phyloP scores from a whole-genome alignment of 2,888 invertebrate species.

The Sialis fuliginosa region DNA sequence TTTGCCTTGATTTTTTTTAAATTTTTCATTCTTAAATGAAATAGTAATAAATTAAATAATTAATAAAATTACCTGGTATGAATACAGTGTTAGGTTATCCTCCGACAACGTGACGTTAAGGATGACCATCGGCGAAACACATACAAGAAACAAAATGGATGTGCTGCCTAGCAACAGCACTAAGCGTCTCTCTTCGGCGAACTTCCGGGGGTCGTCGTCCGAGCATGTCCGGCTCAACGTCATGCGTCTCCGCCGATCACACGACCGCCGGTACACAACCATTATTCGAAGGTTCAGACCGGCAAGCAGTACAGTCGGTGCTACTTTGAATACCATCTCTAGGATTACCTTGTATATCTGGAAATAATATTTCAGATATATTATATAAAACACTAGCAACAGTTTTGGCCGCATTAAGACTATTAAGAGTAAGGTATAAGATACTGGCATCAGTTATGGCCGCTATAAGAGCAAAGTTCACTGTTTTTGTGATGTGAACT shows the following conservation, averaged over 20 bases:
- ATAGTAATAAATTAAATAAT: too few relatives aligned
- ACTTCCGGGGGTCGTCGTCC: conserved; percentile 44
- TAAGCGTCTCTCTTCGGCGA: conserved; percentile 46
- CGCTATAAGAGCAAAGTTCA: too few relatives aligned
- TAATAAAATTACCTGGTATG: conserved; percentile 41
- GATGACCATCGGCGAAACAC: conserved; percentile 54
- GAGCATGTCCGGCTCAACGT: conserved; percentile 36
- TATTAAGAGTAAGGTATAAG: too few relatives aligned
- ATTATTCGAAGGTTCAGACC: conserved; percentile 47
- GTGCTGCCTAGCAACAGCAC: conserved; percentile 47
- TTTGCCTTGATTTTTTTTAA: too few relatives aligned
- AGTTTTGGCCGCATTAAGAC: too few relatives aligned
- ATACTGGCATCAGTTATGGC: too few relatives aligned
- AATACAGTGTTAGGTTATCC: conserved; percentile 37
- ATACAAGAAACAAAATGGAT: conserved; percentile 45
- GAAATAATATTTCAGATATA: too few relatives aligned
- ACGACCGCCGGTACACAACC: conserved; percentile 45
- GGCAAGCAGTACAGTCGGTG: conserved; percentile 46
- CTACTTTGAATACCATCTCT: conserved; percentile 46
- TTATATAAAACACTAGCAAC: too few relatives aligned
- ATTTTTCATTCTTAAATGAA: too few relatives aligned
- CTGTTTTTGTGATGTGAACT: too few relatives aligned
- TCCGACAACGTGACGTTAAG: conserved; percentile 48
- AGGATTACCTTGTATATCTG: conserved; percentile 41
- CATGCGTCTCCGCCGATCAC: conserved; percentile 45